Percentiles rank a stretch among this genome's conserved stretches.
Conservation (phyloP, 2,113 vertebrate genomes). For the Paraplagusia blochii region DNA sequence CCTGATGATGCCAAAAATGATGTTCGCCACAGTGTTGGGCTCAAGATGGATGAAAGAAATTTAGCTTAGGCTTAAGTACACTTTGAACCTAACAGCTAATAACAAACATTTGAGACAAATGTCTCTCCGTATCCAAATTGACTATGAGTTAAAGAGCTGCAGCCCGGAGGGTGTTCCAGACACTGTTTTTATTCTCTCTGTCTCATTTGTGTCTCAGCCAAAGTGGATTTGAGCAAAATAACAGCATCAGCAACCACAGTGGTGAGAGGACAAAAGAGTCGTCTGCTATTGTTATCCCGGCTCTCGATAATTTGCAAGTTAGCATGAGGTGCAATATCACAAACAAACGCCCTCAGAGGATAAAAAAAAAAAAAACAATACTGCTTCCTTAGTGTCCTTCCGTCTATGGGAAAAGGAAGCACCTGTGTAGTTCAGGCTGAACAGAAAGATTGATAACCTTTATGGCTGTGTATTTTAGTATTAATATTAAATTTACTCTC, state of each 20-base stretch:
- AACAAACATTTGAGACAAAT: slow-evolving; percentile 34
- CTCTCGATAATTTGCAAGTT: slow-evolving; percentile 71
- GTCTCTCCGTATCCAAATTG: slow-evolving; percentile 50
- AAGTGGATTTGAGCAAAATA: slow-evolving; percentile 48
- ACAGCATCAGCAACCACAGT: slow-evolving; percentile 57
- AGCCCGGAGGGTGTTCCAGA: slow-evolving; percentile 50
- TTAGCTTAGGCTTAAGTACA: slow-evolving; percentile 4
- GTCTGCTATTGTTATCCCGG: slow-evolving; percentile 62
- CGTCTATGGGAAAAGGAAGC: slow-evolving; percentile 67
- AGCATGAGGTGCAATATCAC: slow-evolving; percentile 70
- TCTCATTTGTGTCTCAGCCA: slow-evolving; percentile 53
- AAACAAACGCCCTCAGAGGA: slow-evolving; percentile 54
- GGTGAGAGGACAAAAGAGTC: slow-evolving; percentile 69
- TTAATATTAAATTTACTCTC: no score
- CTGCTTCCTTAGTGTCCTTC: slow-evolving; percentile 60
- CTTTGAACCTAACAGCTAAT: slow-evolving; percentile 27
- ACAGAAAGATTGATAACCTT: slow-evolving; percentile 16
- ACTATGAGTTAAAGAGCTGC: slow-evolving; percentile 41
- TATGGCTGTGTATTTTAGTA: background rate
- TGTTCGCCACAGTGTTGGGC: background rate
- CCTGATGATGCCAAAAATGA: background rate
- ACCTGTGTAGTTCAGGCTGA: slow-evolving; percentile 36
- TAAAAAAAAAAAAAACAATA: slow-evolving; percentile 16
- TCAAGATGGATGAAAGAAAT: slow-evolving; percentile 1
- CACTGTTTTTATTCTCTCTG: slow-evolving; percentile 45